phyloP scores from a whole-genome alignment of 2,888 invertebrate species.

The Geotrupes spiniger region DNA sequence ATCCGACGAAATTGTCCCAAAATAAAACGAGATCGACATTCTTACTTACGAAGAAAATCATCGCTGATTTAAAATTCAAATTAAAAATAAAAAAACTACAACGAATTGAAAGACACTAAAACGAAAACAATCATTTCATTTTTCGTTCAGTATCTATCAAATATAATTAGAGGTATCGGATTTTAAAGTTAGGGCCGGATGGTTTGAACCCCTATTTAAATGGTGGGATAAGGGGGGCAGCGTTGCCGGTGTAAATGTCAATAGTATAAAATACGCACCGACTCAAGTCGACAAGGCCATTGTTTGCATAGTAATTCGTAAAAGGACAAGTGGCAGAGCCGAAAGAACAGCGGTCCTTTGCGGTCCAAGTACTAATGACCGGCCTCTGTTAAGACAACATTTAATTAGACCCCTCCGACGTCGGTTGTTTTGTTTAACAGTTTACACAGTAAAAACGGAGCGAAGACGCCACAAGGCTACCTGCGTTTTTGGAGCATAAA shows the following conservation, averaged over 20 bases:
- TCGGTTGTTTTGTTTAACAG: constrained; percentile 31
- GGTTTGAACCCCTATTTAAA: too few species aligned
- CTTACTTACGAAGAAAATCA: too few species aligned
- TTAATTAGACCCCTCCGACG: constrained; percentile 46
- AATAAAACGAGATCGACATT: too few species aligned
- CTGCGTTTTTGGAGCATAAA: not conserved
- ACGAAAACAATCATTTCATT: too few species aligned
- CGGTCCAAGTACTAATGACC: constrained; percentile 48
- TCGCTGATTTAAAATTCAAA: too few species aligned
- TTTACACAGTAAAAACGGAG: constrained; percentile 28
- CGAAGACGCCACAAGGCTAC: not conserved
- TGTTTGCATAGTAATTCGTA: constrained; percentile 25
- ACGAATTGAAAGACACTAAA: too few species aligned
- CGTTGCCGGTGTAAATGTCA: constrained; percentile 19
- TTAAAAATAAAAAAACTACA: too few species aligned
- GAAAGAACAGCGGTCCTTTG: constrained; percentile 39
- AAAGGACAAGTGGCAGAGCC: constrained; percentile 22
- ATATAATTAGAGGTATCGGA: too few species aligned
- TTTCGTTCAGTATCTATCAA: too few species aligned
- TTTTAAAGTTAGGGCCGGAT: too few species aligned
- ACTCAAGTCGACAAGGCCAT: constrained; percentile 17
- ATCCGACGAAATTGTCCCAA: too few species aligned
- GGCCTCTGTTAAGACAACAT: constrained; percentile 47
- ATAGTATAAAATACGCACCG: constrained; percentile 15
- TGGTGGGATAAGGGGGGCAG: not conserved